Conservation (phyloP, 2,888 invertebrate genomes). For the Cryptosula pallasiana region DNA sequence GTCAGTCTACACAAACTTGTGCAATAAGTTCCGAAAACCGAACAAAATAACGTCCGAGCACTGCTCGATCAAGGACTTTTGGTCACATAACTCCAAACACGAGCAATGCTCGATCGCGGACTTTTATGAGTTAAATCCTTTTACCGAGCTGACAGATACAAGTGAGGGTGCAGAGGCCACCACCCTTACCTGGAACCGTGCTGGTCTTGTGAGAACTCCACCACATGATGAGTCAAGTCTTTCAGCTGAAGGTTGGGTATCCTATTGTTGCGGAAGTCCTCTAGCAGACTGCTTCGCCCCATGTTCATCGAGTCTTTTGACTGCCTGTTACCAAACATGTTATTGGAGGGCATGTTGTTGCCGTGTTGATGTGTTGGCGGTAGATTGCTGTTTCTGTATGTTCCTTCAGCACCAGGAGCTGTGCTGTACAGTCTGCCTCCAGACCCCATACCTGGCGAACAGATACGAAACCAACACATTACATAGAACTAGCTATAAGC, state of each 20-base stretch:
- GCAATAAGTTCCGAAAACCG: too few relatives aligned
- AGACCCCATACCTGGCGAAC: slow-evolving; percentile 36
- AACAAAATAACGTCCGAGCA: too few relatives aligned
- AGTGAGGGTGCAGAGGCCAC: too few relatives aligned
- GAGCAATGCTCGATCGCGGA: too few relatives aligned
- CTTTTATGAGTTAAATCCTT: too few relatives aligned
- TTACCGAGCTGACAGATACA: too few relatives aligned
- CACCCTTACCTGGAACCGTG: slow-evolving; percentile 73
- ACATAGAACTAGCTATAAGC: too few relatives aligned
- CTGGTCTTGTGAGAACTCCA: slow-evolving; percentile 98
- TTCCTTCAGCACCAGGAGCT: slow-evolving; percentile 86
- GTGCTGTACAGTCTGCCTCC: slow-evolving; percentile 65
- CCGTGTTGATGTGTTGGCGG: neutral
- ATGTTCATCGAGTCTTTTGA: slow-evolving; percentile 36
- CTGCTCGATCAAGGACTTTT: too few relatives aligned
- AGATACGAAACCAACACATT: too few relatives aligned
- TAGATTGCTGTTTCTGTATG: slow-evolving; percentile 63
- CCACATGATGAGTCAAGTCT: slow-evolving; percentile 94
- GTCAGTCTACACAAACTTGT: too few relatives aligned
- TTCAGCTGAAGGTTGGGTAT: slow-evolving; percentile 64
- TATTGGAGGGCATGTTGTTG: neutral
- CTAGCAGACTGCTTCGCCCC: slow-evolving; percentile 77
- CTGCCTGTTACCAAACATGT: neutral
- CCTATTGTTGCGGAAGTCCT: slow-evolving; percentile 73
- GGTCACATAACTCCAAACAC: too few relatives aligned